phyloP scores from a whole-genome alignment of 2,797 vertebrate species.

The Lagodon rhomboides region DNA sequence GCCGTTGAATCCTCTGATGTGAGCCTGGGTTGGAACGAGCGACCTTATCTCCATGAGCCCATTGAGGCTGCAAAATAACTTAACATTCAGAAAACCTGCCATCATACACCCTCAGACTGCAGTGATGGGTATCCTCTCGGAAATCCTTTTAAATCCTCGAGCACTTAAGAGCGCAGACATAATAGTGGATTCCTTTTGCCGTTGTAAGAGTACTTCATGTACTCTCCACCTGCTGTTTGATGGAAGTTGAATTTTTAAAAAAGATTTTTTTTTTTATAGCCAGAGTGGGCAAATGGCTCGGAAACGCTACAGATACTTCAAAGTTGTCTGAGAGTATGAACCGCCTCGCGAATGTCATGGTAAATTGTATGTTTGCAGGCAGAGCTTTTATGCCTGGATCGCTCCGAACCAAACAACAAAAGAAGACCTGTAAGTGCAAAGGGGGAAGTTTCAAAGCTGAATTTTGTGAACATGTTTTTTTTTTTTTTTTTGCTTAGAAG shows the following conservation, averaged over 20 bases:
- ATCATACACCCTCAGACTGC: not conserved
- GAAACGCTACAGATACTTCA: slow-evolving; percentile 32
- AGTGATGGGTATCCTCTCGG: not conserved
- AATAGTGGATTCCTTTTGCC: slow-evolving; percentile 19
- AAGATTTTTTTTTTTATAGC: slow-evolving; percentile 19
- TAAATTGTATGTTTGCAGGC: slow-evolving; percentile 19
- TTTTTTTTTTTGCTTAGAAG: slow-evolving; percentile 19
- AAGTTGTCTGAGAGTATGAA: slow-evolving; percentile 14
- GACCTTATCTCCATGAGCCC: not conserved
- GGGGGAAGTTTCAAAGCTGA: slow-evolving; percentile 10
- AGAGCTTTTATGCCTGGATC: not conserved
- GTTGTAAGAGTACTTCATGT: slow-evolving; percentile 17
- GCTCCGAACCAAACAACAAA: slow-evolving; percentile 26
- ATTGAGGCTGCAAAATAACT: slow-evolving; percentile 13
- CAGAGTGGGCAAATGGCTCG: slow-evolving; percentile 21
- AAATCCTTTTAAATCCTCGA: slow-evolving; percentile 36
- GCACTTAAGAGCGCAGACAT: slow-evolving; percentile 24
- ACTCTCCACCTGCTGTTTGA: slow-evolving; percentile 3
- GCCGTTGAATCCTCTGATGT: no score
- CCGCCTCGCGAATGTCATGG: slow-evolving; percentile 16
- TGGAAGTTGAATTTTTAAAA: not conserved
- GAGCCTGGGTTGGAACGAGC: not conserved
- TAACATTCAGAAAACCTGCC: slow-evolving; percentile 16
- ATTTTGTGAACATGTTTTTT: slow-evolving; percentile 7
- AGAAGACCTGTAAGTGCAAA: slow-evolving; percentile 9